These are phyloP conservation scores for Rynchops niger DNA, from an alignment of 2,113 vertebrate species.

Conservation along the genomic window DNA sequence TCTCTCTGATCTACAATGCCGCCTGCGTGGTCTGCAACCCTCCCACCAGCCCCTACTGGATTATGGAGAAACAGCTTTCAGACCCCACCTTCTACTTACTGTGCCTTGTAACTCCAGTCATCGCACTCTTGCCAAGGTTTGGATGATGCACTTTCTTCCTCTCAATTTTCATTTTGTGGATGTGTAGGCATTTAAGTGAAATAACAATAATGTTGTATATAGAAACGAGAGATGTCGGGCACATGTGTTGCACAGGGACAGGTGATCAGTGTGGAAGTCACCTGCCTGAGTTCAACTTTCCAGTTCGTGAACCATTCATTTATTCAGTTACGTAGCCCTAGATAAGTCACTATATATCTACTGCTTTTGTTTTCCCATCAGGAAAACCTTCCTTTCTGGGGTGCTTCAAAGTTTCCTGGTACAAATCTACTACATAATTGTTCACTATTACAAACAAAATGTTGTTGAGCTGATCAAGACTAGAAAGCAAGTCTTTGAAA, in stretches of 20 bases:
- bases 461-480: neutral
- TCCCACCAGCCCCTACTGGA: slow-evolving; percentile 86
- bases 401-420: neutral
- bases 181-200: neutral
- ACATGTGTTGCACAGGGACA: neutral
- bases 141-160: neutral
- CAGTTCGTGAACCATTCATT: neutral
- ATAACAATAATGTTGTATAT: fast-evolving
- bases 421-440: neutral
- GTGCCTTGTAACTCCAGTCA: slow-evolving; percentile 82
- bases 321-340: neutral
- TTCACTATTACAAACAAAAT: neutral
- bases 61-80: slow-evolving; percentile 84
- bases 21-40: slow-evolving; percentile 85
- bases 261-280: neutral
- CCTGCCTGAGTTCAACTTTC: neutral
- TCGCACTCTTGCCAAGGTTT: slow-evolving; percentile 91
- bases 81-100: slow-evolving; percentile 88
- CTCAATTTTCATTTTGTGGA: neutral
- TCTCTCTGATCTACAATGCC: slow-evolving; percentile 82
- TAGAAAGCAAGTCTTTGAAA: neutral
- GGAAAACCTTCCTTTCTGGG: neutral
- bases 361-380: neutral
- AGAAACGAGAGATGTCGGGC: neutral
- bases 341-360: neutral